Conservation (phyloP, 2,113 vertebrate genomes). For the Ochotona curzoniae region DNA sequence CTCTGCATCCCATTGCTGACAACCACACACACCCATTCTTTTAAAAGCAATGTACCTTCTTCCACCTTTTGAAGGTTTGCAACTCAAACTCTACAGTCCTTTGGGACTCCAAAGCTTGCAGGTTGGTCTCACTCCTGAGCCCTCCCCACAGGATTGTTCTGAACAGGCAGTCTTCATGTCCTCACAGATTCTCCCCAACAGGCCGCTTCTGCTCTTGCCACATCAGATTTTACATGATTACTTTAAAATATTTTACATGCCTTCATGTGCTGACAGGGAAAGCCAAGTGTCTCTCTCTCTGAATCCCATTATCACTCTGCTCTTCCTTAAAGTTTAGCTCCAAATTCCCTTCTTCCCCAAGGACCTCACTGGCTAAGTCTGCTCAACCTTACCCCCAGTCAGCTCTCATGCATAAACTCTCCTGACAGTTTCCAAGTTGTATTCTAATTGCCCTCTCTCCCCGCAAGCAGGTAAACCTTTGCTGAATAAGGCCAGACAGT, state of each 20-base stretch:
- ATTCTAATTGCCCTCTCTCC: not conserved
- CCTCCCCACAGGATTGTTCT: not conserved
- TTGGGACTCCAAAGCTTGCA: not conserved
- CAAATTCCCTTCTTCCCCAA: not conserved
- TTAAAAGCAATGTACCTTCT: not conserved
- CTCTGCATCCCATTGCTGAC: not conserved
- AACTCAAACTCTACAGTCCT: not conserved
- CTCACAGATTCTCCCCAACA: not conserved
- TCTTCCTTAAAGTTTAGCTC: not conserved
- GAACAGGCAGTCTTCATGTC: not conserved
- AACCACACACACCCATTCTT: no score
- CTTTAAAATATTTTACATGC: not conserved
- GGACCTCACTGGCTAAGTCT: not conserved
- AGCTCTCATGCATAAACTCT: not conserved
- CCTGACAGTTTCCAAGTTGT: not conserved
- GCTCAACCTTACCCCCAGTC: not conserved
- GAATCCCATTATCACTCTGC: not conserved
- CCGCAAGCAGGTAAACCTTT: not conserved
- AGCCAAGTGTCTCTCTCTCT: not conserved
- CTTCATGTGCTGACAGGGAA: not conserved
- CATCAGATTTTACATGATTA: not conserved
- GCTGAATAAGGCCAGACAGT: not conserved
- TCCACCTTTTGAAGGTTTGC: not conserved
- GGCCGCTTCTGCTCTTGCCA: not conserved
- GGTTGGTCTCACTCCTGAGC: not conserved